Evolutionary conservation across 2,797 vertebrate genomes (phyloP), one percentile per base, ranked within the genome.

Genomic region (Urosaurus nigricauda): DNA sequence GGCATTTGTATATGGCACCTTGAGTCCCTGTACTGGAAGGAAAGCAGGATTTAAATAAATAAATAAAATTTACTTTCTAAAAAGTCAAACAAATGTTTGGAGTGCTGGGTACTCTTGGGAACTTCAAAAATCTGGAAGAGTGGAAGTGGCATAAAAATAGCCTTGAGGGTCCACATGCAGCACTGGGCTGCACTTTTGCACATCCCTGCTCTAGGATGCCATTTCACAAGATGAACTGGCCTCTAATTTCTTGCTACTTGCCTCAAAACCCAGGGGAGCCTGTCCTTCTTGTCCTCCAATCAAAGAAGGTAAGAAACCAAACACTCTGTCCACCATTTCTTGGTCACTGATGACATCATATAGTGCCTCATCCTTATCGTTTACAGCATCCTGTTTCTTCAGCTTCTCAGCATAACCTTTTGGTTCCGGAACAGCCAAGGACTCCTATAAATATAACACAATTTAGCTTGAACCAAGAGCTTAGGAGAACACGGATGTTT

Each of bases 321-420:
- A 99, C 92, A 99, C 97, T 93, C 94, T 96, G 93, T 99, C 99
- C 93, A 99, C 98, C 97, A 99, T 97, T 94, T 98, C 97, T 37
- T 98, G 97, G 83, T 98, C 98, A 0, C 96, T 98, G 92, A 98
- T 92, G 4, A 95, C 79, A 35, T 98, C 97, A 0, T 96, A 85
- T 87, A 98, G 96, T n/a, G 97, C 96, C 73, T 97, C 95, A 40
- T 97, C 94, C 75, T 96, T 96, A 78, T 75, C 71, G 35, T 82
- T 32, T 47, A 88, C 11, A 43, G 8, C 0, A 0, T 89, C 92
- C 0, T 84, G 96, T 89, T 96, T 96, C 75, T 94, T 95, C 89
- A 96, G 87, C 68, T 83, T 90, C 85, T 37, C 24, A 87, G 85
- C 95, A 26, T 82, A 91, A 53, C 97, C 96, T 8, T 96, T 96